These are phyloP conservation scores for Cynodonichthys magdalenae DNA, from an alignment of 2,797 vertebrate genomes.

Conservation along the genomic window DNA sequence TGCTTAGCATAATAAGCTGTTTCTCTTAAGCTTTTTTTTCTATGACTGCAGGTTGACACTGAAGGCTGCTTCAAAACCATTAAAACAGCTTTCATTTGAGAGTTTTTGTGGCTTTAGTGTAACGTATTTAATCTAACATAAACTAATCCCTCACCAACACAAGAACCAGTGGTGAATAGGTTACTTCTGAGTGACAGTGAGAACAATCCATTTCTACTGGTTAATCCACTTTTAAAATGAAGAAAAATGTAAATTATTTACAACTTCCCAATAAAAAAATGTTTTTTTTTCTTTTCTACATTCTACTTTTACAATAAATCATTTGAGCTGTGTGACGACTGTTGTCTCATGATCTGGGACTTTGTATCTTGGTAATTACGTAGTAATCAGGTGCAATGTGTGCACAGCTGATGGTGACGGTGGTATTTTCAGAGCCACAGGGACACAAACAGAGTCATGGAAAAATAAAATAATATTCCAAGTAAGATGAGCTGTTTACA, in stretches of 20 bases:
- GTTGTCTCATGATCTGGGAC: conserved; percentile 29
- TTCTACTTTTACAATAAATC: background rate
- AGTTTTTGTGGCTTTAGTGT: conserved; percentile 32
- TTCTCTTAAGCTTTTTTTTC: conserved; percentile 22
- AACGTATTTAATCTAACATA: conserved; percentile 34
- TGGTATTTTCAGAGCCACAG: conserved; percentile 37
- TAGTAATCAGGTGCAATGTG: conserved; percentile 53
- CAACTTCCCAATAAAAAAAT: too few species aligned
- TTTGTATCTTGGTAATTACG: conserved; percentile 55
- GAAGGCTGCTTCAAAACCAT: conserved; percentile 9
- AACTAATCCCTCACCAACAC: conserved; percentile 6
- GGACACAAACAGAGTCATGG: conserved; percentile 51
- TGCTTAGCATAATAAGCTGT: conserved; percentile 61
- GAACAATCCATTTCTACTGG: background rate
- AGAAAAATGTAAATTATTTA: background rate
- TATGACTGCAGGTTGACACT: conserved; percentile 15
- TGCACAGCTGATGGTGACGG: conserved; percentile 35
- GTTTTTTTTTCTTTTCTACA: background rate
- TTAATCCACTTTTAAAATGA: conserved; percentile 6
- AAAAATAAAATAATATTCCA: conserved; percentile 32
- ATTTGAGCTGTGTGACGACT: conserved; percentile 14
- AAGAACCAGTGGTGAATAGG: conserved; percentile 12
- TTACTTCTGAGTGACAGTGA: conserved; percentile 6
- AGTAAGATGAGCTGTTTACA: conserved; percentile 42
- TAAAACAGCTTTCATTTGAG: conserved; percentile 16